These are phyloP conservation scores for Hoplodrina blanda DNA, from an alignment of 2,888 invertebrate species.

Conservation along the genomic window DNA sequence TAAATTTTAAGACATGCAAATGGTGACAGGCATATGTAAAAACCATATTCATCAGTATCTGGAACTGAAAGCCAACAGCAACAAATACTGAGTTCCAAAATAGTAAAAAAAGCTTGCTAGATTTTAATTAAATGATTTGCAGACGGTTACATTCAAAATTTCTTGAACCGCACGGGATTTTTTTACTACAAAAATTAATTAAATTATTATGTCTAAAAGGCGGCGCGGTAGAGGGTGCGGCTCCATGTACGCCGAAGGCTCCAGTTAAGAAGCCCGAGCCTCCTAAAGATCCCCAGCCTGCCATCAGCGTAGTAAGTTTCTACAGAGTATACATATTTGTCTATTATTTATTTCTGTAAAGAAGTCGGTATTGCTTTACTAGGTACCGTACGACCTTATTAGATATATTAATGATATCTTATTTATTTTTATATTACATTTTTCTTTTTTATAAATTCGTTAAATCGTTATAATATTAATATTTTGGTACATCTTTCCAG, in stretches of 20 bases:
- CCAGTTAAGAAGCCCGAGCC: slow-evolving; percentile 44
- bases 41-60: neutral
- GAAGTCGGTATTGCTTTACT: neutral
- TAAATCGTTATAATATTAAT: no score
- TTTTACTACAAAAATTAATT: neutral
- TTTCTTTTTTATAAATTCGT: neutral
- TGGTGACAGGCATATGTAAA: neutral
- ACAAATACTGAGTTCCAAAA: neutral
- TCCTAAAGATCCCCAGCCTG: slow-evolving; percentile 15
- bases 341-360: neutral
- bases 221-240: slow-evolving; percentile 68
- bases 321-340: neutral
- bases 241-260: slow-evolving; percentile 34
- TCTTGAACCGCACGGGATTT: neutral
- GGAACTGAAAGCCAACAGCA: neutral
- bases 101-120: neutral
- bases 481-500: slow-evolving; percentile 38
- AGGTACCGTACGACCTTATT: neutral
- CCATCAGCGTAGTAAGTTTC: slow-evolving; percentile 44
- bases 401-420: neutral
- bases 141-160: no score
- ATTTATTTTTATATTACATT: neutral
- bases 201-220: slow-evolving; percentile 59
- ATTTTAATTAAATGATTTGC: no score
- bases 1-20: neutral